Evolutionary conservation across 2,797 vertebrate species (phyloP), one percentile per base, ranked within the genome.

Genomic region (Hyperoplus immaculatus): DNA sequence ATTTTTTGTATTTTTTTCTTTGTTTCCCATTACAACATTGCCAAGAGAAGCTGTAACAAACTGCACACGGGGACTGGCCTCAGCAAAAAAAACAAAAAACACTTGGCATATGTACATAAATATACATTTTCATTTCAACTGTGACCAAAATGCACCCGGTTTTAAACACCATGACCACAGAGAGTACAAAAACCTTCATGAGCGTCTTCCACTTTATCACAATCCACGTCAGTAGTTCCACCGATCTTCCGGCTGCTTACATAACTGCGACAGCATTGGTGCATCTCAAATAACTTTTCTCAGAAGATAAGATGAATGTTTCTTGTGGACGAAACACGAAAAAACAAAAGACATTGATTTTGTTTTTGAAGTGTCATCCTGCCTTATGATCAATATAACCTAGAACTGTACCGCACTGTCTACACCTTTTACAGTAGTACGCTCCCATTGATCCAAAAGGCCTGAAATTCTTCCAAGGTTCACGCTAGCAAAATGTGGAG

Each of bases 31-130:
- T 82, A 92, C 88, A 90, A 91, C 90, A 91, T 88, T 82, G 87
- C 90, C 81, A 90, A 90, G 84, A 93, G 81, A 93, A 94, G 92
- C 92, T 45, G 81, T 89, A 88, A 90, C 89, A 91, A 91, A 92
- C 85, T 62, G 87, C 89, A 92, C 89, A 92, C 88, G 66, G 79
- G 85, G 81, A 90, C 87, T 88, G 86, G 86, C 78, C 84, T 90
- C 92, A 75, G 90, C 91, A 90, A 92, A 74, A 77, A 38, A 73
- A 63, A 72, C 18, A 55, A 58, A 74, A 86, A 84, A 76, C 77
- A 91, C 90, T 92, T 93, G 87, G 92, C 92, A 86, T 94, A 94
- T 93, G 86, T 93, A 94, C 93, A 94, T 77, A 81, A 92, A 93
- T 92, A 91, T 92, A 94, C 87, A 93, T 87, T 84, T 91, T 92